Conservation (phyloP, 2,797 vertebrate genomes). For the Acanthornis magna region DNA sequence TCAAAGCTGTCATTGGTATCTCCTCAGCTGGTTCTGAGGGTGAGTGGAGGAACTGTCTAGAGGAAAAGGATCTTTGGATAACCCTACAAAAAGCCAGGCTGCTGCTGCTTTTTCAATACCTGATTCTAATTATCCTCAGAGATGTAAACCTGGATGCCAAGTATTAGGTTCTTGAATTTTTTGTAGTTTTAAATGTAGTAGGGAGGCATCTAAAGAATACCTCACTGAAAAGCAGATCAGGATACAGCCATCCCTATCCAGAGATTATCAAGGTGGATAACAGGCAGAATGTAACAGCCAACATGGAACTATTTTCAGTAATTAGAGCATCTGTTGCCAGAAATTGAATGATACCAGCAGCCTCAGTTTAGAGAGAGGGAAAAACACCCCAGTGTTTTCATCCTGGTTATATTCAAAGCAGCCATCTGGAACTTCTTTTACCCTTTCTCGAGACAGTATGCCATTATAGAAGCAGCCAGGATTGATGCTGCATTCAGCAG, state of each 20-base stretch:
- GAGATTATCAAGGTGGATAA: not conserved
- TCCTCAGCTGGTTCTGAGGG: not conserved
- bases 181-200: not conserved
- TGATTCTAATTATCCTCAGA: not conserved
- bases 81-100: not conserved
- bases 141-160: not conserved
- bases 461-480: not conserved
- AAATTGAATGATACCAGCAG: not conserved
- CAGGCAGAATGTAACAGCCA: not conserved
- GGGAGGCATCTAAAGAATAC: not conserved
- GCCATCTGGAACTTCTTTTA: not conserved
- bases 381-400: not conserved
- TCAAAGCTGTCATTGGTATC: not conserved
- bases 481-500: constrained; percentile 17
- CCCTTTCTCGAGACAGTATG: not conserved
- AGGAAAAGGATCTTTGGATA: not conserved
- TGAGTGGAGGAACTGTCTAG: not conserved
- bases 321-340: not conserved
- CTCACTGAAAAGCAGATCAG: not conserved
- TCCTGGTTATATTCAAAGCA: not conserved
- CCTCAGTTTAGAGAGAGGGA: not conserved
- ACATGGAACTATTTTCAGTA: not conserved
- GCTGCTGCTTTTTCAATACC: not conserved
- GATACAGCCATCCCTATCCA: not conserved
- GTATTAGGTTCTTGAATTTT: not conserved